Percentiles rank a stretch among this genome's conserved stretches.
Conservation (phyloP, 1,140 invertebrate species). For the Oppia nitens region DNA sequence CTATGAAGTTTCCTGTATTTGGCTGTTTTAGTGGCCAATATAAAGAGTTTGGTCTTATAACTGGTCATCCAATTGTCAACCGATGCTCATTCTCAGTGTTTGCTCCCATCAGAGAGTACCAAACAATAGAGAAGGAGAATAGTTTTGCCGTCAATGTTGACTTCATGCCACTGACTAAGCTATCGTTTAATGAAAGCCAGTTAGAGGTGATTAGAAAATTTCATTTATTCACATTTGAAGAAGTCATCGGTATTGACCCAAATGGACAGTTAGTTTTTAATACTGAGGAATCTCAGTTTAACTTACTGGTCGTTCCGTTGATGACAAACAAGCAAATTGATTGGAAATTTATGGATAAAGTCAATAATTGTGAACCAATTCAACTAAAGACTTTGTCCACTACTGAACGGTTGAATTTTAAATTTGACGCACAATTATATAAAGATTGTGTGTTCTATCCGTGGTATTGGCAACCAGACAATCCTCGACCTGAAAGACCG, state of each 20-base stretch:
- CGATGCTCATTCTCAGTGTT: not conserved
- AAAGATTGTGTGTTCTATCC: slow-evolving; percentile 95
- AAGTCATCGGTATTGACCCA: slow-evolving; percentile 70
- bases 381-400: slow-evolving; percentile 27
- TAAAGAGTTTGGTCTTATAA: not conserved
- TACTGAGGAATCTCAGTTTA: slow-evolving; percentile 52
- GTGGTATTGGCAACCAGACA: slow-evolving; percentile 94
- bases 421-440: slow-evolving; percentile 59
- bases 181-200: slow-evolving; percentile 30
- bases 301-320: slow-evolving; percentile 70
- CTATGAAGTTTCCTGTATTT: not conserved
- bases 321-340: slow-evolving; percentile 36
- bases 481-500: slow-evolving; percentile 89
- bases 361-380: slow-evolving; percentile 29
- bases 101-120: too few relatives aligned
- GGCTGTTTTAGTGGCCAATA: not conserved
- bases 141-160: not conserved
- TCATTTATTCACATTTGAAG: slow-evolving; percentile 76
- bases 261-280: slow-evolving; percentile 67
- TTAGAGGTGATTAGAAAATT: slow-evolving; percentile 51
- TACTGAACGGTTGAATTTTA: slow-evolving; percentile 45
- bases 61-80: not conserved
- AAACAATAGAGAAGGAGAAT: too few relatives aligned
- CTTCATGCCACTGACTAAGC: not conserved
- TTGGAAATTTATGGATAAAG: slow-evolving; percentile 63